Percentiles rank a stretch among this genome's conserved stretches.
Evolutionary conservation across 2,797 vertebrate genomes (phyloP).

Genomic region (Artibeus lituratus): DNA sequence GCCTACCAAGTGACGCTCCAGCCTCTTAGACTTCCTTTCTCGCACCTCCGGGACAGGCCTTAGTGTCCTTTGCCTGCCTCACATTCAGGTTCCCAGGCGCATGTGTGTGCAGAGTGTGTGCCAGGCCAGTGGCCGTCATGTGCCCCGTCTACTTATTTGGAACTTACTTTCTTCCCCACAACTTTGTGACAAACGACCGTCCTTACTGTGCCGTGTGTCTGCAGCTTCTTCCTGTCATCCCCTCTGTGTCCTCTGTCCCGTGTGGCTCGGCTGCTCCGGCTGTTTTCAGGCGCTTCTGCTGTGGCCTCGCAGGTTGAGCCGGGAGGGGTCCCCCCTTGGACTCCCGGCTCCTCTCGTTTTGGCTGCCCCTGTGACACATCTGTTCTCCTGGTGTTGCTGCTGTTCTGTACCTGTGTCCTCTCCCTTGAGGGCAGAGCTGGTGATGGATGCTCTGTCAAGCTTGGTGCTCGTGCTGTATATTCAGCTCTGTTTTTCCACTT

Average conservation of each 20-base stretch:
- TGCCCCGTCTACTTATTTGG: background rate
- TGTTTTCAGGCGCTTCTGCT: background rate
- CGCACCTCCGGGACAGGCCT: background rate
- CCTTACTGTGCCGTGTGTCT: background rate
- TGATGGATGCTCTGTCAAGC: background rate
- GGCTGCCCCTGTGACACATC: background rate
- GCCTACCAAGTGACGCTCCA: background rate
- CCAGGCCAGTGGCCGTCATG: background rate
- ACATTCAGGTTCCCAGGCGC: background rate
- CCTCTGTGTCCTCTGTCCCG: background rate
- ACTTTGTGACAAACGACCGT: background rate
- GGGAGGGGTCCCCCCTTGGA: background rate
- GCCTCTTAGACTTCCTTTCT: background rate
- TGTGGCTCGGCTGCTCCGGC: background rate
- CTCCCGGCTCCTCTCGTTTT: conserved; percentile 11
- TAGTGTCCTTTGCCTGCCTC: background rate
- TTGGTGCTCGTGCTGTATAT: background rate
- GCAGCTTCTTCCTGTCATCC: background rate
- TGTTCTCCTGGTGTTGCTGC: background rate
- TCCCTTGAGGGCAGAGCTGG: background rate
- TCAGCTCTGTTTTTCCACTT: conserved; percentile 14
- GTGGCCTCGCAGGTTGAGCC: background rate
- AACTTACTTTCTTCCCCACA: background rate
- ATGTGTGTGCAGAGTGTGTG: background rate
- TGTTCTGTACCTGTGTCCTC: background rate